Evolutionary conservation across 2,797 vertebrate species (phyloP).

Genomic region (Botia kubotai): DNA sequence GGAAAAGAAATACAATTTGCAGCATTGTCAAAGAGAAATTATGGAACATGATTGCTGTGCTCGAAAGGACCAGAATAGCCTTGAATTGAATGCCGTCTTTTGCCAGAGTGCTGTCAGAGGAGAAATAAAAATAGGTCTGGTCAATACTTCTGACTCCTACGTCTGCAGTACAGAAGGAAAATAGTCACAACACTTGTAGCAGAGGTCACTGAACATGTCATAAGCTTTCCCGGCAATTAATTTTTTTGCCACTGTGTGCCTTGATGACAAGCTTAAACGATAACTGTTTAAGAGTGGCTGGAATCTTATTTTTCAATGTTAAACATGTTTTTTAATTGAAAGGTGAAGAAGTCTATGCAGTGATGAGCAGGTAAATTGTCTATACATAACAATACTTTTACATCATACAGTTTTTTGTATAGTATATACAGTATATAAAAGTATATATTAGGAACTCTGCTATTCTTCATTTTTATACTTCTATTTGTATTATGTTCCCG

Average conservation of each 20-base stretch:
- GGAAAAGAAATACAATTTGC: background rate
- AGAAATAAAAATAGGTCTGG: background rate
- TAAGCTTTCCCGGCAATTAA: background rate
- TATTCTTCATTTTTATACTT: background rate
- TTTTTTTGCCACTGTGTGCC: no score
- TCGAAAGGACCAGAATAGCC: background rate
- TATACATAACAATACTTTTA: no score
- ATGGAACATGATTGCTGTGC: background rate
- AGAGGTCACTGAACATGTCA: background rate
- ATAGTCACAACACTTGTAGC: background rate
- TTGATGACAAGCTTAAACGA: no score
- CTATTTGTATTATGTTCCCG: background rate
- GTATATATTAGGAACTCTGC: background rate
- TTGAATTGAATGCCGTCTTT: background rate
- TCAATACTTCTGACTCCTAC: background rate
- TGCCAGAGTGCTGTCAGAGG: background rate
- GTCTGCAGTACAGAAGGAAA: background rate
- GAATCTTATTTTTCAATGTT: no score
- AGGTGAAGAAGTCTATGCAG: no score
- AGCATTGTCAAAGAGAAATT: background rate
- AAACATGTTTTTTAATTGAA: no score
- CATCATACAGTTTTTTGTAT: no score
- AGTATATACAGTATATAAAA: no score
- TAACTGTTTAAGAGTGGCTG: no score
- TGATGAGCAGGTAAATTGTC: no score